Conservation (phyloP, 2,888 invertebrate species). For the Lamellibrachia satsuma region DNA sequence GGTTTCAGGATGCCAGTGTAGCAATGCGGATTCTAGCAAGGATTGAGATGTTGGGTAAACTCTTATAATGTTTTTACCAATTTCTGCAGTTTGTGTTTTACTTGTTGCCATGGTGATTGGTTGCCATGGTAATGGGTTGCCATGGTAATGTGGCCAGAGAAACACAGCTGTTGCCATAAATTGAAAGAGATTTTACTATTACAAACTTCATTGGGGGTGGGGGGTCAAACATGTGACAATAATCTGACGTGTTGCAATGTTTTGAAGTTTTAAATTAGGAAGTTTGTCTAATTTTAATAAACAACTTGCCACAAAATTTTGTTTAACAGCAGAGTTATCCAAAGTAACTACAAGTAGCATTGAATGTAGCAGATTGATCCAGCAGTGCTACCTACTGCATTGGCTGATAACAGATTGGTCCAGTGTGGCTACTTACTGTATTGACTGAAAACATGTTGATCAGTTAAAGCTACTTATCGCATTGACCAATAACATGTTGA, state of each 20-base stretch:
- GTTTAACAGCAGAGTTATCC: too few relatives aligned
- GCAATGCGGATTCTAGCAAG: not conserved
- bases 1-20: not conserved
- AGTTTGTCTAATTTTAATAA: too few relatives aligned
- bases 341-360: not conserved
- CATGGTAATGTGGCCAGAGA: not conserved
- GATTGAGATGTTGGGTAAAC: not conserved
- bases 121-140: not conserved
- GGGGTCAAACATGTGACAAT: not conserved
- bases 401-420: not conserved
- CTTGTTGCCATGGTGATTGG: not conserved
- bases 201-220: not conserved
- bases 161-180: constrained; percentile 6
- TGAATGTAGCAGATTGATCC: not conserved
- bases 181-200: not conserved
- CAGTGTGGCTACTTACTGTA: too few relatives aligned
- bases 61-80: not conserved
- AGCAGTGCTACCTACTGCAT: not conserved
- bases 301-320: too few relatives aligned
- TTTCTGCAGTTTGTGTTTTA: not conserved
- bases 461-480: too few relatives aligned
- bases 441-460: too few relatives aligned
- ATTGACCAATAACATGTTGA: too few relatives aligned
- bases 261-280: not conserved
- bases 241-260: not conserved